A percentile compares a stretch with the other conserved stretches of the same genome.
Evolutionary conservation across 2,888 invertebrate species (phyloP).

Genomic region (Phania funesta): DNA sequence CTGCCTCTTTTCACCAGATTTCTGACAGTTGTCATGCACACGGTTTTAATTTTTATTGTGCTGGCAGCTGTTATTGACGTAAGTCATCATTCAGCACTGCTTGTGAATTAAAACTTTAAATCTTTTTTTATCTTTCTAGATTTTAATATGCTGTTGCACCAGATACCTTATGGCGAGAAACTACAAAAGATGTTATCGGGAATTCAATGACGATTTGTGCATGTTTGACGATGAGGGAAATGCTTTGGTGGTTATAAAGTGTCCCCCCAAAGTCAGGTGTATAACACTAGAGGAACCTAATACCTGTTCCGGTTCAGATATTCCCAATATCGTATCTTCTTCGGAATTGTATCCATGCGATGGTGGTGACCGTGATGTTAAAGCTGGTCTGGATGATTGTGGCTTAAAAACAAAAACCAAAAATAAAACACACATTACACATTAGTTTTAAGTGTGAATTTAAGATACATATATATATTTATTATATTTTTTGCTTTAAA

Average conservation of each 20-base stretch:
- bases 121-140: conserved; percentile 52
- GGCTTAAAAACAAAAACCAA: background rate
- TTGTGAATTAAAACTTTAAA: background rate
- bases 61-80: conserved; percentile 72
- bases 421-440: background rate
- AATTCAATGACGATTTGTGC: conserved; percentile 64
- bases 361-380: conserved; percentile 18
- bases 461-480: conserved; percentile 40
- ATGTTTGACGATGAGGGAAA: conserved; percentile 73
- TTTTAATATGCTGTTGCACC: conserved; percentile 71
- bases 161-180: conserved; percentile 73
- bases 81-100: conserved; percentile 17
- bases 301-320: conserved; percentile 62
- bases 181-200: conserved; percentile 64
- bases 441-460: conserved; percentile 47
- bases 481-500: background rate
- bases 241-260: conserved; percentile 74
- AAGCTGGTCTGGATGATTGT: background rate
- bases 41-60: conserved; percentile 69
- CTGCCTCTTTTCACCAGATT: conserved; percentile 67
- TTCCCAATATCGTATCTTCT: conserved; percentile 39
- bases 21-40: conserved; percentile 69
- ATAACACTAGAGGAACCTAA: conserved; percentile 71
- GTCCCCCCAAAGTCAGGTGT: conserved; percentile 73
- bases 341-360: conserved; percentile 46